Percentiles rank a stretch among this genome's conserved stretches.
These are phyloP conservation scores for Batillaria attramentaria DNA, from an alignment of 1,140 invertebrate genomes.

Conservation along the genomic window DNA sequence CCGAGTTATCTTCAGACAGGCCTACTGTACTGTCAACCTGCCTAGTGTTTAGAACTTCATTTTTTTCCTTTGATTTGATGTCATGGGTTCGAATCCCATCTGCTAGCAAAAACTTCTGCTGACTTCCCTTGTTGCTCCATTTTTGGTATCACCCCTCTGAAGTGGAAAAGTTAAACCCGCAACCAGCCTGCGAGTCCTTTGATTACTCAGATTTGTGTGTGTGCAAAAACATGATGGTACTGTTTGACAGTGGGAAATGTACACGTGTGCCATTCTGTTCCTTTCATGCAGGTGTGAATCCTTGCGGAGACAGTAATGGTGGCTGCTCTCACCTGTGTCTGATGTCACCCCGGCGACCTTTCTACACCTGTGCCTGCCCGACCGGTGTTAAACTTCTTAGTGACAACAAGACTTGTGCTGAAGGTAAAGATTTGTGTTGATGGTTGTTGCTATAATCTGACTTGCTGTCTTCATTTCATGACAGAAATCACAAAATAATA, in stretches of 20 bases:
- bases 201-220: neutral
- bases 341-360: slow-evolving; percentile 81
- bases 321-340: slow-evolving; percentile 95
- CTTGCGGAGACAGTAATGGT: slow-evolving; percentile 83
- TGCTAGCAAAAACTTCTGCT: neutral
- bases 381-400: slow-evolving; percentile 86
- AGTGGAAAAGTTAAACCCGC: no score
- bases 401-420: slow-evolving; percentile 83
- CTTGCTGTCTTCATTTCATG: no score
- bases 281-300: slow-evolving; percentile 78
- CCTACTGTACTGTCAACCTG: no score
- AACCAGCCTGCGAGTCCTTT: neutral
- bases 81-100: no score
- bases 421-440: slow-evolving; percentile 75
- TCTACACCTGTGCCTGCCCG: slow-evolving; percentile 93
- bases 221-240: neutral
- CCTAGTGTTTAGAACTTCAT: no score
- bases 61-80: no score
- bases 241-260: no score
- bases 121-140: slow-evolving; percentile 19
- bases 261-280: no score
- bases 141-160: no score
- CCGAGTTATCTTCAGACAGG: no score
- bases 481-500: no score
- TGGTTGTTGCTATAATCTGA: no score